Evolutionary conservation across 1,140 invertebrate genomes (phyloP).

Genomic region (Hormaphis cornu): DNA sequence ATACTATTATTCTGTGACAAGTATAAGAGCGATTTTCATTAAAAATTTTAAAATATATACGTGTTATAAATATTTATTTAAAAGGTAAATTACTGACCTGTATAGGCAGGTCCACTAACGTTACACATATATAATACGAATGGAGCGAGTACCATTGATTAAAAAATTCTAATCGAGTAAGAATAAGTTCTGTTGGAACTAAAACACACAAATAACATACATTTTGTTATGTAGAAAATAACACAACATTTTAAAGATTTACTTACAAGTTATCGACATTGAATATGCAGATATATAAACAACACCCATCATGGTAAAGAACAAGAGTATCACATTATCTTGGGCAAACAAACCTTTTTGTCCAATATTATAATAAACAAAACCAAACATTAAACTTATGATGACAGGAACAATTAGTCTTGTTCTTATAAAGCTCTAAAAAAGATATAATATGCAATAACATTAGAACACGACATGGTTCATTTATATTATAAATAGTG

Average conservation of each 20-base stretch:
- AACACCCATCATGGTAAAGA: background rate
- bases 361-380: constrained; percentile 12
- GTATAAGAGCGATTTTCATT: no score
- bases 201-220: constrained; percentile 39
- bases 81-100: constrained; percentile 57
- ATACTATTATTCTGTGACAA: no score
- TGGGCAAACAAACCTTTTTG: background rate
- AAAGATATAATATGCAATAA: background rate
- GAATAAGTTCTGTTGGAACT: constrained; percentile 80
- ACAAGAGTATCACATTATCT: constrained; percentile 22
- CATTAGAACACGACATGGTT: no score
- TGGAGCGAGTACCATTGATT: constrained; percentile 88
- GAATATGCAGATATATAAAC: constrained; percentile 17
- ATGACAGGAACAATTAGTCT: constrained; percentile 4
- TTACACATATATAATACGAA: constrained; percentile 75
- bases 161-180: constrained; percentile 78
- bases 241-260: background rate
- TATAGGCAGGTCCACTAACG: constrained; percentile 74
- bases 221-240: background rate
- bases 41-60: no score
- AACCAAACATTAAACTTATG: constrained; percentile 4
- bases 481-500: no score
- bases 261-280: constrained; percentile 25
- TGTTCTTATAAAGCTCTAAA: constrained; percentile 5
- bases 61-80: no score